Base-by-base conservation (phyloP, 2,797 vertebrate species). In the Lycodopsis pacificus region DNA sequence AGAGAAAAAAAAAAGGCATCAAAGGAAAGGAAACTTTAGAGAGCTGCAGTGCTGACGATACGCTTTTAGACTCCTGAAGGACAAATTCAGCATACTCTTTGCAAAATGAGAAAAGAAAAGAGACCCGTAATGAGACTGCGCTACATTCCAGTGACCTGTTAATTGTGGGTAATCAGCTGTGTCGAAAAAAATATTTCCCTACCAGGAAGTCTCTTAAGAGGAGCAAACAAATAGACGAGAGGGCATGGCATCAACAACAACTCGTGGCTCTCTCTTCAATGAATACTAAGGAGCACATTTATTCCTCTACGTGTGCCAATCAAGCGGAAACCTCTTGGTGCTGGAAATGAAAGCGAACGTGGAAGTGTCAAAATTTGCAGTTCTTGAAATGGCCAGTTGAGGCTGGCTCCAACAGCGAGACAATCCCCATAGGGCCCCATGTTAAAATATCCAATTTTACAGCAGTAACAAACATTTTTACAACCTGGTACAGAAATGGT, bases 111-210 rank as follows among this genome's bases (percentile, higher is more conserved):
- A 27, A 71, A 32, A 51, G 32, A 65, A 58, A 38, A 42, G 19
- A 46, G 66, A 73, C 32, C 15, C 7, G 0, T 1, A 48, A 44
- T 44, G 34, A 79, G 58, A 58, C 32, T 49, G 15, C 0, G 14
- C 38, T n/a, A 5, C 71, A 49, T 61, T 32, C 30, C 61, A 70
- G 17, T 25, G 13, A 71, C 36, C 34, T 56, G 48, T 58, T 79
- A 58, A 80, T 49, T 53, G 15, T 66, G 59, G 22, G 36, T 58
- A 74, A 73, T 81, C 42, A 73, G 34, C 51, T 48, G 61, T 57
- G 63, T 68, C 36, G 3, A 61, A 66, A 42, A 42, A 71, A 53
- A 61, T 27, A 32, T 69, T 64, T 76, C 38, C 48, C 15, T 10
- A 12, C 76, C 17, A 64, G 53, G 78, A 77, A 61, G 38, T 79